Conservation (phyloP, 1,140 invertebrate genomes). For the Achroia grisella region DNA sequence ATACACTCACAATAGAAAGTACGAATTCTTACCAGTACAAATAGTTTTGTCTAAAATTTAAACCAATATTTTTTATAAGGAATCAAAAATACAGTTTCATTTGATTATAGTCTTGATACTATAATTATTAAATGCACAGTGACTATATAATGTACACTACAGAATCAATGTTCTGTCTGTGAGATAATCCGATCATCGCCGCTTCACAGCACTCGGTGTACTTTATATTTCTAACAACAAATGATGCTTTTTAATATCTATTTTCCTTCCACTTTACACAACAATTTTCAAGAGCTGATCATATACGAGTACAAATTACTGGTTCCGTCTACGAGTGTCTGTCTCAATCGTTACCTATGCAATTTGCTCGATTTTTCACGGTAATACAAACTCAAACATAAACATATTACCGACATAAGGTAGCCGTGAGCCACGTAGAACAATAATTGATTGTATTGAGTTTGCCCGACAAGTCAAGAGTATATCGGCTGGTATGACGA, state of each 20-base stretch:
- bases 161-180: slow-evolving; percentile 44
- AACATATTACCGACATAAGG: slow-evolving; percentile 48
- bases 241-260: slow-evolving; percentile 7
- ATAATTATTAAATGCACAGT: slow-evolving; percentile 19
- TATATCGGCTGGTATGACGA: slow-evolving; percentile 42
- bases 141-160: slow-evolving; percentile 29
- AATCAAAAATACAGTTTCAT: too few relatives aligned
- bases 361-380: slow-evolving; percentile 39
- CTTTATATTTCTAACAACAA: slow-evolving; percentile 37
- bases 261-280: slow-evolving; percentile 4
- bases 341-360: slow-evolving; percentile 9
- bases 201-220: slow-evolving; percentile 37
- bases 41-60: too few relatives aligned
- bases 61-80: too few relatives aligned
- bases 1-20: too few relatives aligned
- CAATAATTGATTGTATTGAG: slow-evolving; percentile 66
- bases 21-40: too few relatives aligned
- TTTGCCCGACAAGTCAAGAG: slow-evolving; percentile 51
- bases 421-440: slow-evolving; percentile 48
- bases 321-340: too few relatives aligned
- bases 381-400: slow-evolving; percentile 38
- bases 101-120: too few relatives aligned
- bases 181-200: slow-evolving; percentile 61
- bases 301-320: too few relatives aligned
- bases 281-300: neutral